phyloP scores from a whole-genome alignment of 2,113 vertebrate species.

The Engraulis encrasicolus region DNA sequence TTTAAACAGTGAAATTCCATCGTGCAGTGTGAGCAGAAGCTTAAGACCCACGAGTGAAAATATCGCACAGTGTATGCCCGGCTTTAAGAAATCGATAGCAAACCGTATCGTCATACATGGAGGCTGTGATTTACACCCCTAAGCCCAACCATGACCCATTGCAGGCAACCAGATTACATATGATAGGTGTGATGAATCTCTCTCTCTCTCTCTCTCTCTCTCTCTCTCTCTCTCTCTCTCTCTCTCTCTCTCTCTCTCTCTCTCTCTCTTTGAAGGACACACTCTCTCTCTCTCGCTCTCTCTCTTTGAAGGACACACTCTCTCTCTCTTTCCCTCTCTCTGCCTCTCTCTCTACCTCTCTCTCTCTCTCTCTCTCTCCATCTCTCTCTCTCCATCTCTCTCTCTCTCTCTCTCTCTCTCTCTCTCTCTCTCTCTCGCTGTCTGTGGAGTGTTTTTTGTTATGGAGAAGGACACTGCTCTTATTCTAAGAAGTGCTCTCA shows the following conservation, averaged over 20 bases:
- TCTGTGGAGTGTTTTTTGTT: neutral
- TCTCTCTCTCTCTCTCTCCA: neutral
- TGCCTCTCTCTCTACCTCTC: neutral
- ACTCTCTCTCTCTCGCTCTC: too few species aligned
- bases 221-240: slow-evolving; percentile 4
- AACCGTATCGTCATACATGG: too few species aligned
- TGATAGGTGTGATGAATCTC: neutral
- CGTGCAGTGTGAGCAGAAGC: too few species aligned
- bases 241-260: neutral
- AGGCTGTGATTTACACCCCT: too few species aligned
- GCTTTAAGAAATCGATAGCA: too few species aligned
- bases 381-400: neutral
- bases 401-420: neutral
- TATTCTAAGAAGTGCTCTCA: neutral
- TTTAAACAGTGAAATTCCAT: too few species aligned
- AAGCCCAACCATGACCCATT: too few species aligned
- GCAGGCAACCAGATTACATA: neutral
- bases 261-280: neutral
- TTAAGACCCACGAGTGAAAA: too few species aligned
- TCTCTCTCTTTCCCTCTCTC: neutral
- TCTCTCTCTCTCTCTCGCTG: neutral
- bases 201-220: slow-evolving; percentile 5
- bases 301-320: too few species aligned
- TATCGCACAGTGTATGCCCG: too few species aligned
- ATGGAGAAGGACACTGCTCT: neutral